A percentile compares a stretch with the other conserved stretches of the same genome.
Evolutionary conservation across 2,113 vertebrate species (phyloP).

Genomic region (Athene noctua): DNA sequence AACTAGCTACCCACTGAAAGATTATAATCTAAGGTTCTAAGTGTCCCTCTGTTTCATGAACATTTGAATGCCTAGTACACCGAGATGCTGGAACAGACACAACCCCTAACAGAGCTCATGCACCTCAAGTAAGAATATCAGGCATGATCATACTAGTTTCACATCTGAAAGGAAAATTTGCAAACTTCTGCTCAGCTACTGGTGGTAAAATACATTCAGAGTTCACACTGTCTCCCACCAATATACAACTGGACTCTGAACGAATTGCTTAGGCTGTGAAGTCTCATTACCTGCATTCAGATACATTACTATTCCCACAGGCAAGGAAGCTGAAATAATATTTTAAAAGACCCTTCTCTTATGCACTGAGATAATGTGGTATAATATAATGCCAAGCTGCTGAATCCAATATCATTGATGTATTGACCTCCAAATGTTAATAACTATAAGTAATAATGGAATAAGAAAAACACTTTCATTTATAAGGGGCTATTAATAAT

Average conservation of each 20-base stretch:
- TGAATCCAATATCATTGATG: conserved; percentile 2
- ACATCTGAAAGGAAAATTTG: neutral
- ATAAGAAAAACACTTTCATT: neutral
- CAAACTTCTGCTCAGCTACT: neutral
- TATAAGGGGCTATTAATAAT: conserved; percentile 16
- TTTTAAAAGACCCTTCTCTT: neutral
- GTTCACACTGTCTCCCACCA: neutral
- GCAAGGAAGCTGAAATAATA: neutral
- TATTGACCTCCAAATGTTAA: neutral
- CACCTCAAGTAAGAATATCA: neutral
- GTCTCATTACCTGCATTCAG: neutral
- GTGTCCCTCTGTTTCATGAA: neutral
- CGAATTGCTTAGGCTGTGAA: neutral
- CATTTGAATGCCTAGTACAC: neutral
- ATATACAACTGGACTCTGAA: neutral
- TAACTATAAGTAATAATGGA: neutral
- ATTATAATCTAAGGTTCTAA: neutral
- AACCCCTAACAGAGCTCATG: neutral
- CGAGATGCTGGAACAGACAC: neutral
- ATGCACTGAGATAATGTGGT: neutral
- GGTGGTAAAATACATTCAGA: neutral
- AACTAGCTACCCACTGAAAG: neutral
- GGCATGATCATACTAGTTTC: neutral
- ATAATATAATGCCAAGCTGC: neutral
- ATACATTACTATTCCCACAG: neutral